Evolutionary conservation across 1,140 invertebrate species (phyloP), one percentile per base, ranked within the genome.

Genomic region (Drepana arcuata): DNA sequence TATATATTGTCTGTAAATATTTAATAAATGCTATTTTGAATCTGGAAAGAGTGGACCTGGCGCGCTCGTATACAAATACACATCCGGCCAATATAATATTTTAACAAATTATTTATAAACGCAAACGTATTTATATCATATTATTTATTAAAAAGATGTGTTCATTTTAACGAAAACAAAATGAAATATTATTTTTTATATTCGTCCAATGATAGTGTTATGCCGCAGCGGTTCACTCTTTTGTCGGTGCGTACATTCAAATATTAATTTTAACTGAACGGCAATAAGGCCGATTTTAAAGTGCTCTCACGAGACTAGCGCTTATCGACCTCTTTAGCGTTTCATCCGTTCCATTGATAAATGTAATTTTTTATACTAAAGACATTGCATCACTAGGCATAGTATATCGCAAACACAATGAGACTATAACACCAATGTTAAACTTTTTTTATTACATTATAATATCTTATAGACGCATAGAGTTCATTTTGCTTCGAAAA

Each of bases 1-100:
- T 51, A 41, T 43, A 33, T 52, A 60, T n/a, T n/a, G n/a, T 62
- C 47, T 80, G 73, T 80, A 78, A 75, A 78, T 78, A 80, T 48
- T 52, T 56, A 39, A 65, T 42, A 34, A 57, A 43, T 67, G 49
- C 55, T 61, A 54, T 62, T 54, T 52, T 35, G 26, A 6, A 30
- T 32, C 52, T 67, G 51, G 46, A 59, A 59, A 65, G 73, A 68
- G 74, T 60, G 73, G 71, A 61, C 60, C 44, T 41, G 36, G 34
- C 27, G 30, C 42, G 46, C 28, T 49, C 42, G 27, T 43, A 47
- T 44, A 64, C 54, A 58, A 56, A 59, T 41, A 57, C 43, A 48
- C 55, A 68, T 79, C 72, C 74, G 70, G 72, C 72, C 72, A 77
- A 45, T 45, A 58, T 50, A 54, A 47, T 52, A 49, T 48, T 34